Evolutionary conservation across 2,113 vertebrate species (phyloP).

Genomic region (Rousettus leschenaultii): DNA sequence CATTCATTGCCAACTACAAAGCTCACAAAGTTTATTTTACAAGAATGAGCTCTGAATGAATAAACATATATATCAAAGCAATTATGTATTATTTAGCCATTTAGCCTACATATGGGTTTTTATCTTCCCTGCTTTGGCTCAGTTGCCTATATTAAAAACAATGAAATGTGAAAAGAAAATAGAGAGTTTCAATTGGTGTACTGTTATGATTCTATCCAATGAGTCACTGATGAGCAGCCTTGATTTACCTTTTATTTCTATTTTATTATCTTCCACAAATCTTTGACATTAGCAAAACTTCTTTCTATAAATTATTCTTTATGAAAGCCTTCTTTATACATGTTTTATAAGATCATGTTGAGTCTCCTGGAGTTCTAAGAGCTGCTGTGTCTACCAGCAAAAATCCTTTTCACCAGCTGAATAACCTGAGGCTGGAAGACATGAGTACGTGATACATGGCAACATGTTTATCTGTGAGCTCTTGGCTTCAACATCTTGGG

Average conservation of each 20-base stretch:
- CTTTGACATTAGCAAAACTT: constrained; percentile 3
- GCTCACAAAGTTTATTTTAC: constrained; percentile 28
- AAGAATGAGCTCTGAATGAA: constrained; percentile 45
- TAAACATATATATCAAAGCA: not conserved
- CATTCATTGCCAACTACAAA: constrained; percentile 24
- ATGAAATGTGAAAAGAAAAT: constrained; percentile 25
- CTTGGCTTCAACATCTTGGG: not conserved
- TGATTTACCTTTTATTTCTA: not conserved
- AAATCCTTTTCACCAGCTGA: not conserved
- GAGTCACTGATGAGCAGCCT: not conserved
- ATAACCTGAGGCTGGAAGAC: not conserved
- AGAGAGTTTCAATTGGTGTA: not conserved
- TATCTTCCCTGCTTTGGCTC: not conserved
- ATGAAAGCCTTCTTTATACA: not conserved
- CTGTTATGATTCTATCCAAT: not conserved
- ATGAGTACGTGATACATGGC: not conserved
- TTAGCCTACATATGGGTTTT: not conserved
- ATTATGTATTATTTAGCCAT: not conserved
- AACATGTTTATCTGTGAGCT: not conserved
- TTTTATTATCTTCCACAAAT: not conserved
- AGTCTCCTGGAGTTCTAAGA: not conserved
- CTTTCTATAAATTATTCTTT: not conserved
- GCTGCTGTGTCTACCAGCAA: not conserved
- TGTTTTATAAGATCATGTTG: constrained; percentile 1
- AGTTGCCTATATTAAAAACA: not conserved